Conservation (phyloP, 2,797 vertebrate species). For the Hapalemur alaotrensis region DNA sequence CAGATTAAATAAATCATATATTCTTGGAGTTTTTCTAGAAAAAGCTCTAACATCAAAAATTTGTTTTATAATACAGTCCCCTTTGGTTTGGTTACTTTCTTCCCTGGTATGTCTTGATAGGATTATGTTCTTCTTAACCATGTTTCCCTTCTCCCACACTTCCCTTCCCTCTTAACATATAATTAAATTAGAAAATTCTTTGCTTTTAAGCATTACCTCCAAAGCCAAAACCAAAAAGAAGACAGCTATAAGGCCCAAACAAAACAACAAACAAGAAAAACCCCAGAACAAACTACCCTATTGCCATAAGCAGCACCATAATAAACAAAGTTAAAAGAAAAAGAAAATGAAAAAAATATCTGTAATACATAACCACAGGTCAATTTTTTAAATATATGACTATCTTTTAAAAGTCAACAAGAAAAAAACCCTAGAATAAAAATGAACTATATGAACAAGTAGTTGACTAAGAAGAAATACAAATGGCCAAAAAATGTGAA, state of each 20-base stretch:
- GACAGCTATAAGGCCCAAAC: neutral
- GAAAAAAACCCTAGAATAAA: neutral
- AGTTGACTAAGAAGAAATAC: slow-evolving; percentile 18
- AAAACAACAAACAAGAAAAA: neutral
- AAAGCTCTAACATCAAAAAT: neutral
- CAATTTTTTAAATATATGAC: neutral
- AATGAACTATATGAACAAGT: neutral
- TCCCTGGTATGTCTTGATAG: neutral
- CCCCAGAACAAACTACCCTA: neutral
- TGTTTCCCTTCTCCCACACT: neutral
- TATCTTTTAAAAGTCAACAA: neutral
- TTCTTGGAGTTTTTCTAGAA: neutral
- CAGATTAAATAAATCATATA: neutral
- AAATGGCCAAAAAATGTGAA: neutral
- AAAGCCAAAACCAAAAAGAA: neutral
- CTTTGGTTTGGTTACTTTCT: neutral
- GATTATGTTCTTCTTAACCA: neutral
- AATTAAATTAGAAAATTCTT: neutral
- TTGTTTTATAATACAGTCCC: neutral
- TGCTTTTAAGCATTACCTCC: neutral
- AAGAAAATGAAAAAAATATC: neutral
- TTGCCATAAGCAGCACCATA: neutral
- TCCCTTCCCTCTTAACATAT: neutral
- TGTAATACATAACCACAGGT: neutral
- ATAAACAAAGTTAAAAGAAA: neutral